Base-by-base conservation (phyloP, 2,888 invertebrate genomes). In the Drosophila subquinaria region DNA sequence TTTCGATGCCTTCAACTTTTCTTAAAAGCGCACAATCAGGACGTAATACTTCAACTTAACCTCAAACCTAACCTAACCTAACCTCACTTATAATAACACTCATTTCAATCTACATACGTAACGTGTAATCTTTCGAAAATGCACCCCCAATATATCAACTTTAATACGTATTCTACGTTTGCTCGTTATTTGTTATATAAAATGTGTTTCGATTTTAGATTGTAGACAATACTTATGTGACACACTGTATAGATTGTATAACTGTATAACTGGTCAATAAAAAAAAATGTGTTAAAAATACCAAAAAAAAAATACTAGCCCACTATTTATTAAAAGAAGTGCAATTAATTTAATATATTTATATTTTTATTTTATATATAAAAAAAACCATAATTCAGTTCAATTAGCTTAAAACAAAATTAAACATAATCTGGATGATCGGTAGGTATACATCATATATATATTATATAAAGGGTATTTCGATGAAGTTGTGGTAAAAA, bases 381-480 rank as follows among this genome's bases (percentile, higher is more conserved):
- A 67, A 77, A 77, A 76, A 82, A 82, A 72, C 67, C 69, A 81
- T 71, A 64, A 53, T 79, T 88, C 88, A 87, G 89, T 86, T 88
- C 88, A 76, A 79, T 79, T 80, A 81, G 75, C 86, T 86, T 86
- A 86, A 30, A 36, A 35, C 13, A 3, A 57, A 52, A 66, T 75
- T 69, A 74, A 70, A 69, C 43, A 73, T 63, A 68, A 63, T 55
- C 40, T 52, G 42, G 60, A 10, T 60, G 23, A 40, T 8, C 27
- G 35, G 42, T 55, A 38, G 27, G 45, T 43, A 42, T 30, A 30
- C 30, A 30, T 52, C 27, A 23, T 23, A 23, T 23, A 23, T 23
- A 20, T 20, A 20, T 3, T 23, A 23, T 23, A 38, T 67, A 30
- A 45, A 45, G 45, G 45, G 45, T 45, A 45, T 23, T 45, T 45